Conservation (phyloP, 2,113 vertebrate genomes). For the Poeciliopsis turrubarensis region DNA sequence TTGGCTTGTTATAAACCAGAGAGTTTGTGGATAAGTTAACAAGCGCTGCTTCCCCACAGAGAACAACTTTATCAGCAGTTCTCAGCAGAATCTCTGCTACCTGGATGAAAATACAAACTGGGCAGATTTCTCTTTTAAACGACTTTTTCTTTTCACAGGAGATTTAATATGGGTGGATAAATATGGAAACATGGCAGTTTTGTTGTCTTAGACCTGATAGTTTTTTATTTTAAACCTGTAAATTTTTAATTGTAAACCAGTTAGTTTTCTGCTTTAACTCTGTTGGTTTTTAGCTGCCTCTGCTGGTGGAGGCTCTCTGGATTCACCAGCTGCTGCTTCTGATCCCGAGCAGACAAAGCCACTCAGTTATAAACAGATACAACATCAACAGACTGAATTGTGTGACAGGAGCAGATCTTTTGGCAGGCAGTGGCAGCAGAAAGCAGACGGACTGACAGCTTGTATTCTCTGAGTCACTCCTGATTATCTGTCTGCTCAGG, state of each 20-base stretch:
- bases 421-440: conserved; percentile 25
- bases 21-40: neutral
- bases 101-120: neutral
- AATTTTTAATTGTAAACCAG: no score
- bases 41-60: neutral
- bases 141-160: no score
- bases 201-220: no score
- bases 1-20: neutral
- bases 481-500: conserved; percentile 1
- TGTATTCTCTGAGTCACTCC: conserved; percentile 37
- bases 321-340: neutral
- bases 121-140: neutral
- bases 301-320: neutral
- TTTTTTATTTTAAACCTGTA: no score
- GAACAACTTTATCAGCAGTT: neutral
- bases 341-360: conserved; percentile 14
- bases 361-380: conserved; percentile 18
- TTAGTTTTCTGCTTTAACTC: no score
- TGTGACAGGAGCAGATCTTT: conserved; percentile 31
- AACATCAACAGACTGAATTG: conserved; percentile 29
- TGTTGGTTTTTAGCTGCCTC: neutral
- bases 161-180: no score
- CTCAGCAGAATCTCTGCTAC: neutral
- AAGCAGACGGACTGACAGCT: conserved; percentile 19
- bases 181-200: no score